phyloP scores from a whole-genome alignment of 64 coral and sea anemone genomes.

The Montipora efflorescens region DNA sequence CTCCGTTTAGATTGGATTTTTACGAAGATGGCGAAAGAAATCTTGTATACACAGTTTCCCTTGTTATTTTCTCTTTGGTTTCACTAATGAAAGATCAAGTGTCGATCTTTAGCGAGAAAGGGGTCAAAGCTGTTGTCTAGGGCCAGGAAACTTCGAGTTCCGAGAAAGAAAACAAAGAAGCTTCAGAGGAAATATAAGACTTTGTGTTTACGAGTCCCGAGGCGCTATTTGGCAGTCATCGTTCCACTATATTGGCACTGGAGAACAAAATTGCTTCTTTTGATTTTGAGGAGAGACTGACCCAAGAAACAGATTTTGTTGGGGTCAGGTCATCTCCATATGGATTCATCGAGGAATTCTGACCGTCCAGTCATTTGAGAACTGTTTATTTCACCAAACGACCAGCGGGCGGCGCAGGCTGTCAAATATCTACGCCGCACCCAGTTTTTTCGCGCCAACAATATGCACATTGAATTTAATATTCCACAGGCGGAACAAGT shows the following conservation, averaged over 20 bases:
- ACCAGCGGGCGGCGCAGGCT: neutral
- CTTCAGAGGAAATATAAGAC: too few species aligned
- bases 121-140: too few species aligned
- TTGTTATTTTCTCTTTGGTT: too few species aligned
- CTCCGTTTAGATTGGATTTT: neutral
- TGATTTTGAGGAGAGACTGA: neutral
- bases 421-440: conserved; percentile 1
- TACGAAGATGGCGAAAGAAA: too few species aligned
- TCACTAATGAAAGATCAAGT: too few species aligned
- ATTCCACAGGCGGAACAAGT: neutral
- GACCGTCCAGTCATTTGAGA: conserved; percentile 1
- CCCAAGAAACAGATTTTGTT: neutral
- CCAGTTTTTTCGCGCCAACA: neutral
- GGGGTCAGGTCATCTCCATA: too few species aligned
- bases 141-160: too few species aligned
- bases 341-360: neutral
- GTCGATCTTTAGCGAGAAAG: too few species aligned
- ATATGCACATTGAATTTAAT: conserved; percentile 5
- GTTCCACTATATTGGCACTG: neutral
- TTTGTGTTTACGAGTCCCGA: neutral
- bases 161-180: too few species aligned
- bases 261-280: conserved; percentile 2
- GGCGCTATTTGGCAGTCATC: neutral
- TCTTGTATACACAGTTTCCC: too few species aligned
- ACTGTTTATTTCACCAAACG: neutral